Evolutionary conservation across 2,888 invertebrate genomes (phyloP).

Genomic region (Loripinus fragilis): DNA sequence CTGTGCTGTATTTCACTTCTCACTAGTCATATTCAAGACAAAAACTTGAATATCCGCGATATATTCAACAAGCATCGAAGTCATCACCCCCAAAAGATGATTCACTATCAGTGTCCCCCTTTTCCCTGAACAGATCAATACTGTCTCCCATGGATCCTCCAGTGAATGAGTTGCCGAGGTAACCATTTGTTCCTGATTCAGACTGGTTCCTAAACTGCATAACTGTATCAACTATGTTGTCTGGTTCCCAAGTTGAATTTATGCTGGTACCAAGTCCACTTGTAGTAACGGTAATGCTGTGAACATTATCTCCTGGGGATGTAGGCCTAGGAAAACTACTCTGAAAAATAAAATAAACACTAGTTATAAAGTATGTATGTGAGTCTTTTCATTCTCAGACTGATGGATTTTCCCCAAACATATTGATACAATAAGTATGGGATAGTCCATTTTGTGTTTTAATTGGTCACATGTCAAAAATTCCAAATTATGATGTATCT

Average conservation of each 20-base stretch:
- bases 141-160: constrained; percentile 49
- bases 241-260: constrained; percentile 58
- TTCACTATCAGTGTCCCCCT: constrained; percentile 52
- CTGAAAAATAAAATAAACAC: no score
- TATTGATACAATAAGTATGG: no score
- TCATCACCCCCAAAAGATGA: constrained; percentile 54
- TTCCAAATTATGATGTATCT: no score
- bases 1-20: no score
- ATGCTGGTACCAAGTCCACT: constrained; percentile 63
- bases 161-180: constrained; percentile 31
- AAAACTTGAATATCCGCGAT: no score
- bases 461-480: no score
- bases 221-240: constrained; percentile 37
- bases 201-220: background rate
- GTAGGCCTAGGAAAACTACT: constrained; percentile 47
- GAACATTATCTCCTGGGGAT: constrained; percentile 53
- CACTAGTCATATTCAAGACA: no score
- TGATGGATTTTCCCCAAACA: no score
- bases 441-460: no score
- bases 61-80: constrained; percentile 42
- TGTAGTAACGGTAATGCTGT: constrained; percentile 59
- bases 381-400: no score
- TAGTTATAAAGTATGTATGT: no score
- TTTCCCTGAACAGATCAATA: constrained; percentile 54
- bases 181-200: constrained; percentile 28